Base-by-base conservation (phyloP, 2,113 vertebrate genomes). In the Vulpes ferrilata region DNA sequence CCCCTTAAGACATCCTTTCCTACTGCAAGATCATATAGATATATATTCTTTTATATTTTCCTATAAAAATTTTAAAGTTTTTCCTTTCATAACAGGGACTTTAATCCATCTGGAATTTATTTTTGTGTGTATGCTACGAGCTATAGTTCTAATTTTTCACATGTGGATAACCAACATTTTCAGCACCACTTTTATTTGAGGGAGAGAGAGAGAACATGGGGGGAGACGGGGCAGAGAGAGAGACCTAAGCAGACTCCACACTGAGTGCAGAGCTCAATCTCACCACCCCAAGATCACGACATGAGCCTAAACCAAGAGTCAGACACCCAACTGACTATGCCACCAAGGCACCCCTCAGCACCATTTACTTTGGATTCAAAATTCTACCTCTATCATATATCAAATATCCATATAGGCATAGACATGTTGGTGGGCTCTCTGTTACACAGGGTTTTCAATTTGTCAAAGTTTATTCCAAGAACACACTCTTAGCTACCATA, bases 81-180 rank as follows among this genome's bases (percentile, higher is more conserved):
- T 90, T 22, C 38, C 7, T 94, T 90, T 88, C 53, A 71, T 65
- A 90, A 76, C 38, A 23, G 86, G 25, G 23, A 80, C 38, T 94
- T 92, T 62, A 92, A n/a, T 90, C 55, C 38, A 60, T 78, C 55
- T 85, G 73, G 22, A 86, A 86, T 67, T 91, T 82, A 30, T 84
- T 96, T 94, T 92, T 73, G 7, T 89, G 35, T 93, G 35, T 93
- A 20, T 67, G 16, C 11, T 25, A 60, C 43, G 69, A 93, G 16
- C 83, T 64, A 73, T 12, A 89, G 95, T 81, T 73, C 30, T 87
- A 80, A 62, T 84, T 55, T 95, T 94, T 97, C n/a, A 27, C 7
- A 16, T 43, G 10, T 53, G 27, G 2, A 57, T 82, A 69, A 82
- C 9, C n/a, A 79, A 17, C 53, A 32, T 82, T 93, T 96, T 92